phyloP scores from a whole-genome alignment of 2,113 vertebrate genomes.

The Argyrosomus japonicus region DNA sequence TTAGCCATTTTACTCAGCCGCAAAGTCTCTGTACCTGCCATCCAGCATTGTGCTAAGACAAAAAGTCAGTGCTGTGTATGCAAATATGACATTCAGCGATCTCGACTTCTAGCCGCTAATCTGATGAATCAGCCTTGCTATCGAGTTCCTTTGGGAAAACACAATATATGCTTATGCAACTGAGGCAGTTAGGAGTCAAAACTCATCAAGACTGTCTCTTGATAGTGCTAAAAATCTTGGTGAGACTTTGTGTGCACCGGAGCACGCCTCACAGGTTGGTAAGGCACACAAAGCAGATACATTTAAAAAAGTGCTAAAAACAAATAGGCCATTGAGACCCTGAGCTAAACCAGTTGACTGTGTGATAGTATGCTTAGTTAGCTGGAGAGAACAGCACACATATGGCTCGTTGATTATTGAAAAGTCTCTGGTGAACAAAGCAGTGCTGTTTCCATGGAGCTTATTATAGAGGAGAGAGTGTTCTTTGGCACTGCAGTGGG shows the following conservation, averaged over 20 bases:
- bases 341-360: slow-evolving; percentile 42
- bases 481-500: slow-evolving; percentile 24
- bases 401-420: slow-evolving; percentile 52
- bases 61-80: slow-evolving; percentile 81
- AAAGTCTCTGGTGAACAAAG: slow-evolving; percentile 51
- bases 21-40: slow-evolving; percentile 65
- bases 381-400: slow-evolving; percentile 45
- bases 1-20: slow-evolving; percentile 71
- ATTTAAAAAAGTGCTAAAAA: slow-evolving; percentile 34
- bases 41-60: slow-evolving; percentile 73
- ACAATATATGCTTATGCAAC: slow-evolving; percentile 51
- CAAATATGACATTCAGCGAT: slow-evolving; percentile 86
- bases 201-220: slow-evolving; percentile 22
- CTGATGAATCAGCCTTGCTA: slow-evolving; percentile 74
- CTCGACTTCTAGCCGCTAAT: slow-evolving; percentile 73
- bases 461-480: slow-evolving; percentile 47
- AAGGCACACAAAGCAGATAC: slow-evolving; percentile 8
- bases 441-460: slow-evolving; percentile 59
- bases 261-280: background rate
- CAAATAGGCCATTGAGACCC: slow-evolving; percentile 39
- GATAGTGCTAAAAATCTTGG: slow-evolving; percentile 1
- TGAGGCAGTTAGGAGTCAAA: slow-evolving; percentile 47
- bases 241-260: slow-evolving; percentile 4
- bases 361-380: slow-evolving; percentile 45
- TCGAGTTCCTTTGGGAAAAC: slow-evolving; percentile 51